Conservation (phyloP, 2,888 invertebrate species). For the Catotricha subobsoleta region DNA sequence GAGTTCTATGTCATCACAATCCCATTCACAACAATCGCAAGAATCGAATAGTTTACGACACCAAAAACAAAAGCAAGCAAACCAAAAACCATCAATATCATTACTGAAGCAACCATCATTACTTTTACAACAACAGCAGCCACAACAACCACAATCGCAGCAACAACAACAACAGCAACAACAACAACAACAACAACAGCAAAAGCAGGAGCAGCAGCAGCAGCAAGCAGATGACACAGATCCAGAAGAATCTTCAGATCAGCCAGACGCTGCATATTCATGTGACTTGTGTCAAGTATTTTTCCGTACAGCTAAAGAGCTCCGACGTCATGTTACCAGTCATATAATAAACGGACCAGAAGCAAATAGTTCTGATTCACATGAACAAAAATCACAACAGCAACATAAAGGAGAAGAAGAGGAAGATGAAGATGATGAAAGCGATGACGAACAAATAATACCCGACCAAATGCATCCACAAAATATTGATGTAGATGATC, state of each 20-base stretch:
- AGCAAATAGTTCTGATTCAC: background rate
- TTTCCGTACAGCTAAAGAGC: slow-evolving; percentile 25
- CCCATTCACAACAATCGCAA: slow-evolving; percentile 8
- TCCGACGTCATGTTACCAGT: slow-evolving; percentile 28
- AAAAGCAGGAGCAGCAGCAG: background rate
- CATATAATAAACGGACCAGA: slow-evolving; percentile 28
- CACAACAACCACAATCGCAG: background rate
- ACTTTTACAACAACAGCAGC: background rate
- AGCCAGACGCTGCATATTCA: slow-evolving; percentile 14
- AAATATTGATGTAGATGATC: slow-evolving; percentile 3
- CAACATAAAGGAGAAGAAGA: slow-evolving; percentile 5
- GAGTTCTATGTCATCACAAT: slow-evolving; percentile 13
- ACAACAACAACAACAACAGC: background rate
- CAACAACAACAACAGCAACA: background rate
- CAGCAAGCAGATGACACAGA: slow-evolving; percentile 7
- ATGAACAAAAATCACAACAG: background rate
- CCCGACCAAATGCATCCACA: slow-evolving; percentile 2
- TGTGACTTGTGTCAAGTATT: slow-evolving; percentile 29
- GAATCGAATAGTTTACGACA: slow-evolving; percentile 4
- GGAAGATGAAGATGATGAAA: slow-evolving; percentile 6
- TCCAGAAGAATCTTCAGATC: slow-evolving; percentile 6
- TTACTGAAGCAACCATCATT: background rate
- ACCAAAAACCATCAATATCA: background rate
- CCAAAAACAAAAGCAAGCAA: background rate
- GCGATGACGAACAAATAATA: slow-evolving; percentile 8